Evolutionary conservation across 2,797 vertebrate genomes (phyloP).

Genomic region (Sparidentex hasta): DNA sequence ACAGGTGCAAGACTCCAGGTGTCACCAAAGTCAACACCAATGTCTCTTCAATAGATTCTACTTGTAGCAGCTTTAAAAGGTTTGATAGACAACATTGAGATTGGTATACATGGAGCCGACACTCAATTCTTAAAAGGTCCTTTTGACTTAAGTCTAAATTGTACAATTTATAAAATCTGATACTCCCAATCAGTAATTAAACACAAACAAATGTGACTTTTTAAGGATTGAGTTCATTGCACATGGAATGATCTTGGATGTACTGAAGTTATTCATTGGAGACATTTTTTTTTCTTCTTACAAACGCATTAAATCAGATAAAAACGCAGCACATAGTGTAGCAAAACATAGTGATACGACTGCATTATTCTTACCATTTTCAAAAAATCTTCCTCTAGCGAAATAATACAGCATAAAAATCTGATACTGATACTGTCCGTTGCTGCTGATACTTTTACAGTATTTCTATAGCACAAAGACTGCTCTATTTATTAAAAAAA

Average conservation of each 20-base stretch:
- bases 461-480: too few relatives aligned
- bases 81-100: constrained; percentile 47
- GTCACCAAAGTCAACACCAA: constrained; percentile 21
- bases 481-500: too few relatives aligned
- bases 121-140: constrained; percentile 60
- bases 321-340: not conserved
- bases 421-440: too few relatives aligned
- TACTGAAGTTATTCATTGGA: constrained; percentile 20
- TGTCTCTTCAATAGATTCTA: constrained; percentile 7
- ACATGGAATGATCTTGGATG: constrained; percentile 44
- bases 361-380: not conserved
- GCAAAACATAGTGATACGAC: not conserved
- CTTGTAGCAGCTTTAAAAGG: constrained; percentile 73
- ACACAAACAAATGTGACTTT: not conserved
- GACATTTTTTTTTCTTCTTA: not conserved
- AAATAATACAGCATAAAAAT: not conserved
- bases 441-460: too few relatives aligned
- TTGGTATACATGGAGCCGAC: constrained; percentile 44
- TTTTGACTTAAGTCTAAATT: constrained; percentile 1
- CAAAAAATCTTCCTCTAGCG: not conserved
- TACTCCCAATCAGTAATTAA: not conserved
- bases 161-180: not conserved
- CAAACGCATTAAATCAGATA: not conserved
- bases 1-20: not conserved
- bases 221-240: constrained; percentile 59